Conservation (phyloP, 2,113 vertebrate genomes). For the Neolamprologus falcicula region DNA sequence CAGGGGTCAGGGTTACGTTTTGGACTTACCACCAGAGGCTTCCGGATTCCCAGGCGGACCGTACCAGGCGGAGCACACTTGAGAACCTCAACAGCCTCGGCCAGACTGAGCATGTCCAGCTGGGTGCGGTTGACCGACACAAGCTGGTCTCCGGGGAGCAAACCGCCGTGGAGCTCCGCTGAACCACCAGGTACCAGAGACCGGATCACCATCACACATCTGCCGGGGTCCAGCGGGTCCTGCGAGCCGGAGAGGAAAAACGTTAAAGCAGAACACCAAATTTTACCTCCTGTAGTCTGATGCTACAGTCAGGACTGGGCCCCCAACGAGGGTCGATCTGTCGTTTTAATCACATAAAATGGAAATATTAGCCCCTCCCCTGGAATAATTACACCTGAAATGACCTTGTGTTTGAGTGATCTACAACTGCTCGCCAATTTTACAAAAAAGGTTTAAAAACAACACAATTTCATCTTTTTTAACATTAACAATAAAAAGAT, state of each 20-base stretch:
- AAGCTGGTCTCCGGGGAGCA: conserved; percentile 87
- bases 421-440: neutral
- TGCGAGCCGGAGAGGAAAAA: conserved; percentile 21
- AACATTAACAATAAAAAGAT: neutral
- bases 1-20: neutral
- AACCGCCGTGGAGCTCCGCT: conserved; percentile 73
- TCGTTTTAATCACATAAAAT: neutral
- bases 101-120: conserved; percentile 72
- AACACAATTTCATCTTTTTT: neutral
- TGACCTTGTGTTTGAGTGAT: neutral
- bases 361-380: neutral
- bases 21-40: conserved; percentile 80
- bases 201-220: conserved; percentile 89
- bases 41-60: conserved; percentile 85
- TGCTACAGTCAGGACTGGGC: neutral
- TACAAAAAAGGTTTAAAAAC: neutral
- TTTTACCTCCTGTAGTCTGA: neutral
- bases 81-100: conserved; percentile 85
- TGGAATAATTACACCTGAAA: neutral
- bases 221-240: conserved; percentile 85
- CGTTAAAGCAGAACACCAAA: neutral
- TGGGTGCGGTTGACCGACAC: conserved; percentile 82
- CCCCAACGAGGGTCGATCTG: neutral
- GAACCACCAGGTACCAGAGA: conserved; percentile 83
- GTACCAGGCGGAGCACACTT: conserved; percentile 80